Conservation (phyloP, 1,140 invertebrate genomes). For the Aphis craccivora region DNA sequence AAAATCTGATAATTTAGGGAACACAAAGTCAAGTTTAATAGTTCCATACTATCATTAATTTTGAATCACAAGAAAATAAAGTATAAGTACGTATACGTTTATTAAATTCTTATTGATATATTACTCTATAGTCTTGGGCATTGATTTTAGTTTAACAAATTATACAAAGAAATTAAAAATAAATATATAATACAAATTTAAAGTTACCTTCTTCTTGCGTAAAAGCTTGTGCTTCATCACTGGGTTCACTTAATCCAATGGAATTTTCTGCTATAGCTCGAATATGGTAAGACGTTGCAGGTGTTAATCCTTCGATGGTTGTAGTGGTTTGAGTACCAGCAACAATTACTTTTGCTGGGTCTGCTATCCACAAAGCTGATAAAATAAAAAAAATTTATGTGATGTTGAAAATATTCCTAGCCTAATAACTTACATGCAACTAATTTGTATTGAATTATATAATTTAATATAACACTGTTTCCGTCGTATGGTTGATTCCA, state of each 20-base stretch:
- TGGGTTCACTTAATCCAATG: slow-evolving; percentile 85
- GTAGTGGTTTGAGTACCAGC: slow-evolving; percentile 80
- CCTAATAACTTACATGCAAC: slow-evolving; percentile 72
- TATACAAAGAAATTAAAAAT: not conserved
- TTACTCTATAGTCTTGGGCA: not conserved
- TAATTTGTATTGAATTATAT: slow-evolving; percentile 85
- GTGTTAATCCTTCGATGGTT: slow-evolving; percentile 80
- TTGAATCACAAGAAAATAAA: not conserved
- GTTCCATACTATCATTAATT: not conserved
- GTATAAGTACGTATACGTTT: not conserved
- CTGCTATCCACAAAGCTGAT: slow-evolving; percentile 76
- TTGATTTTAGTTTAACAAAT: not conserved
- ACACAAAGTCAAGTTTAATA: not conserved
- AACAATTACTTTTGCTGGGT: slow-evolving; percentile 80
- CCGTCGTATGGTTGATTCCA: slow-evolving; percentile 88
- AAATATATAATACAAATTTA: not conserved
- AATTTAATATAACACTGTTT: slow-evolving; percentile 86
- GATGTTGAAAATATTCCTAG: not conserved
- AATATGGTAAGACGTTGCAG: slow-evolving; percentile 89
- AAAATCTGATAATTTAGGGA: not conserved
- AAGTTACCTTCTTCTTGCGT: slow-evolving; percentile 81
- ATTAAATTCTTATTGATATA: not conserved
- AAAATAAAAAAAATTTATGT: slow-evolving; percentile 60
- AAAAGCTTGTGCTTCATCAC: slow-evolving; percentile 80
- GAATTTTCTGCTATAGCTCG: slow-evolving; percentile 88